Percentiles rank a stretch among this genome's conserved stretches.
Conservation (phyloP, 2,888 invertebrate genomes). For the Nemapogon koenigi region DNA sequence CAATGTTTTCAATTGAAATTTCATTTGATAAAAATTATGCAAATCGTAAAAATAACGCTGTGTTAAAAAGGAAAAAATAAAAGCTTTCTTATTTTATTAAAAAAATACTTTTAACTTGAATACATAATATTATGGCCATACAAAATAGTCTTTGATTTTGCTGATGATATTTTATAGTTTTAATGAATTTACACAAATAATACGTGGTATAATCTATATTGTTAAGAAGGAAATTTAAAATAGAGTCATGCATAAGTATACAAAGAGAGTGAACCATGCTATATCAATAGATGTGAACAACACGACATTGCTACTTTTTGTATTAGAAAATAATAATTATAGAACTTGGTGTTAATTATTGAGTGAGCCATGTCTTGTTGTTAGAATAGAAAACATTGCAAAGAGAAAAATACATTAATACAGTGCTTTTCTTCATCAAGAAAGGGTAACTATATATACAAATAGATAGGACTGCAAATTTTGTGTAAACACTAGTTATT, state of each 20-base stretch:
- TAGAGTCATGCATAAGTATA: background rate
- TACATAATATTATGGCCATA: slow-evolving; percentile 34
- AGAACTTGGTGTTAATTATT: slow-evolving; percentile 17
- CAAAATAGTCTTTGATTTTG: slow-evolving; percentile 49
- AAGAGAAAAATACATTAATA: slow-evolving; percentile 33
- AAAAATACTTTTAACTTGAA: background rate
- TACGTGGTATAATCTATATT: slow-evolving; percentile 1
- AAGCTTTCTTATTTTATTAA: background rate
- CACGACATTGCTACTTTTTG: slow-evolving; percentile 18
- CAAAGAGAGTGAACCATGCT: slow-evolving; percentile 1
- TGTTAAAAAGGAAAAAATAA: background rate
- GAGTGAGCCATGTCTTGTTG: slow-evolving; percentile 34
- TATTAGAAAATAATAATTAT: background rate
- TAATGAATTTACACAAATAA: slow-evolving; percentile 4
- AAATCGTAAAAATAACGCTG: background rate
- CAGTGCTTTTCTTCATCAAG: slow-evolving; percentile 2
- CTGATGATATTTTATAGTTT: too few relatives aligned
- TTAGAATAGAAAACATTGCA: slow-evolving; percentile 56
- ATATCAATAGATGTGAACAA: slow-evolving; percentile 22
- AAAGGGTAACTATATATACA: background rate
- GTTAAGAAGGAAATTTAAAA: background rate
- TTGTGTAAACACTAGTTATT: background rate
- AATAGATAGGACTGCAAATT: background rate
- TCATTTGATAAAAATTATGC: background rate
- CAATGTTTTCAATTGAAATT: slow-evolving; percentile 46